Evolutionary conservation across 2,797 vertebrate species (phyloP).

Genomic region (Fratercula arctica): DNA sequence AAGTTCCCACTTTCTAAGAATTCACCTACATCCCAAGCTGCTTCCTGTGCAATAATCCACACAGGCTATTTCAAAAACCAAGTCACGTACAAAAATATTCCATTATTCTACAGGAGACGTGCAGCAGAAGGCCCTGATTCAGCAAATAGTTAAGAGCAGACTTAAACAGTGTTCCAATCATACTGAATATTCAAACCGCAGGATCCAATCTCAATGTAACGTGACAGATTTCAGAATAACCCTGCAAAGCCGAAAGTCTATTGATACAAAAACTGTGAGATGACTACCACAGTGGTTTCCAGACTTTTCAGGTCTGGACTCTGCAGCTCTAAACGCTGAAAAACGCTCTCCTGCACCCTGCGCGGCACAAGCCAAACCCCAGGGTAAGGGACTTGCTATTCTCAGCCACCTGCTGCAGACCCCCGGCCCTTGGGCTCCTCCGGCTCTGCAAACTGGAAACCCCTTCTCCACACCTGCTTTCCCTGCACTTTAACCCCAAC

Average conservation of each 20-base stretch:
- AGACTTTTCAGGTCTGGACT: accelerated
- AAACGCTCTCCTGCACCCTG: accelerated
- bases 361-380: no score
- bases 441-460: accelerated
- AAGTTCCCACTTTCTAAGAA: not conserved
- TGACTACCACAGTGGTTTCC: accelerated
- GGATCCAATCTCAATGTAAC: accelerated
- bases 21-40: not conserved
- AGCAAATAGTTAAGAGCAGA: not conserved
- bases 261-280: accelerated
- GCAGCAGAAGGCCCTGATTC: not conserved
- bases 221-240: accelerated
- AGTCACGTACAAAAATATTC: not conserved
- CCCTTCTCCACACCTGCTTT: accelerated
- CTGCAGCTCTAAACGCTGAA: accelerated
- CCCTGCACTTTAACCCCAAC: accelerated
- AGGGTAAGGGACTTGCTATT: accelerated
- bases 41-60: not conserved
- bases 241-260: not conserved
- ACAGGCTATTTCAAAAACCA: not conserved
- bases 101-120: not conserved
- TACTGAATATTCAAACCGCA: not conserved
- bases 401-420: accelerated
- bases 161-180: not conserved
- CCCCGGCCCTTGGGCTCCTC: accelerated